Conservation (phyloP, 2,888 invertebrate genomes). For the Phytoseiulus persimilis region DNA sequence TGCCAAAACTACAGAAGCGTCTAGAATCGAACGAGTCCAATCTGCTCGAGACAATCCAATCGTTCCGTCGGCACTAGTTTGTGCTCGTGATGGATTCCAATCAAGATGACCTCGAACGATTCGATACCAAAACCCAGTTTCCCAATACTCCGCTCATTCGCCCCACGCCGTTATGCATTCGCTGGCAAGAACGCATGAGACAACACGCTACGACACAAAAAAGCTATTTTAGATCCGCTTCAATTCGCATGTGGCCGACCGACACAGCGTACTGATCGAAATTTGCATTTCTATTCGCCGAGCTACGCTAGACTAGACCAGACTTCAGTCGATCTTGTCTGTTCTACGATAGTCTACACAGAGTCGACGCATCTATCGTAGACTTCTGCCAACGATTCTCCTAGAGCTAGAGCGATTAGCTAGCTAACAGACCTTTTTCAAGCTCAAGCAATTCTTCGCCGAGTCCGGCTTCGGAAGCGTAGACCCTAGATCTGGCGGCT, state of each 20-base stretch:
- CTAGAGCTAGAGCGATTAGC: background rate
- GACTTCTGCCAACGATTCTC: background rate
- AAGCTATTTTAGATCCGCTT: background rate
- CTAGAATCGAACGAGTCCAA: background rate
- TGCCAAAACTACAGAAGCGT: background rate
- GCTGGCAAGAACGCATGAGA: background rate
- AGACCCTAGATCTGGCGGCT: constrained; percentile 39
- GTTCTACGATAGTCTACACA: background rate
- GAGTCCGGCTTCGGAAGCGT: constrained; percentile 38
- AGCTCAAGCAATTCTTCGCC: constrained; percentile 38
- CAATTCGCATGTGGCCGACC: background rate
- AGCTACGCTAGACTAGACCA: background rate
- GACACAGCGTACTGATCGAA: background rate
- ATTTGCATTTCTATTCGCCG: background rate
- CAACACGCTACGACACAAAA: background rate
- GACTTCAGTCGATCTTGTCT: background rate
- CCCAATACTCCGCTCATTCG: background rate
- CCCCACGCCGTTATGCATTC: background rate
- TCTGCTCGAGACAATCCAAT: background rate
- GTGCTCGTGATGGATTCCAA: background rate
- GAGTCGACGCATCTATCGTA: background rate
- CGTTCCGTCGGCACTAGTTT: background rate
- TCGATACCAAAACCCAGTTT: background rate
- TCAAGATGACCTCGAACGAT: background rate
- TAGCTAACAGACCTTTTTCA: constrained; percentile 34